Conservation (phyloP, 2,113 vertebrate species). For the Stictonetta naevosa region DNA sequence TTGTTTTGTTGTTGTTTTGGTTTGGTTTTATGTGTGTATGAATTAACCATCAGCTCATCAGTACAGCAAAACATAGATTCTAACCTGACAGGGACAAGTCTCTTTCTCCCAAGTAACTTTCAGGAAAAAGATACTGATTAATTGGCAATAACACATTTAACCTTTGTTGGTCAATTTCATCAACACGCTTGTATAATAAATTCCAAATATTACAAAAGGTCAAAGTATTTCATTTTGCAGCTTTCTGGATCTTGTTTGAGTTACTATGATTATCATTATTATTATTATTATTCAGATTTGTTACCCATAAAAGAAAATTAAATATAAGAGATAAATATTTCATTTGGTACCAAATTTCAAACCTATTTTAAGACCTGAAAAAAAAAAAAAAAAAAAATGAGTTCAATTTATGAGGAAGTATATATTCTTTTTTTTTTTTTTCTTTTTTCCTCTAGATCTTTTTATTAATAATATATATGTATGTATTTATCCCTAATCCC, state of each 20-base stretch:
- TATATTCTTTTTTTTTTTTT: not conserved
- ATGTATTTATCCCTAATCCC: not conserved
- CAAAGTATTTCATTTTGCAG: not conserved
- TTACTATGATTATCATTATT: too few species aligned
- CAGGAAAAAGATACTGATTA: too few species aligned
- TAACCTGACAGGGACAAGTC: not conserved
- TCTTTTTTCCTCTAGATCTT: not conserved
- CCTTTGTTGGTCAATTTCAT: not conserved
- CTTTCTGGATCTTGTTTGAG: not conserved
- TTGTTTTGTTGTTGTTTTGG: not conserved
- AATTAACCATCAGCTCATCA: not conserved
- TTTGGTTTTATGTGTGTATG: not conserved
- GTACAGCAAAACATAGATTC: not conserved
- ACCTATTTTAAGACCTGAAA: not conserved
- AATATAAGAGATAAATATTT: not conserved
- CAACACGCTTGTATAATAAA: not conserved
- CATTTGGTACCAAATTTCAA: fast-evolving
- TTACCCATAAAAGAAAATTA: not conserved
- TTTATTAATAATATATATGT: not conserved
- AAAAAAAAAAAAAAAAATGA: too few species aligned
- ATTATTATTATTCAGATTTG: not conserved
- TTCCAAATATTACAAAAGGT: not conserved
- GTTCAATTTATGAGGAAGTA: not conserved
- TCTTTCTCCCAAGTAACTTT: not conserved
- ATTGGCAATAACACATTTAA: not conserved